These are phyloP conservation scores for Camponotus vicinus DNA, from an alignment of 1,140 invertebrate species.

Conservation along the genomic window DNA sequence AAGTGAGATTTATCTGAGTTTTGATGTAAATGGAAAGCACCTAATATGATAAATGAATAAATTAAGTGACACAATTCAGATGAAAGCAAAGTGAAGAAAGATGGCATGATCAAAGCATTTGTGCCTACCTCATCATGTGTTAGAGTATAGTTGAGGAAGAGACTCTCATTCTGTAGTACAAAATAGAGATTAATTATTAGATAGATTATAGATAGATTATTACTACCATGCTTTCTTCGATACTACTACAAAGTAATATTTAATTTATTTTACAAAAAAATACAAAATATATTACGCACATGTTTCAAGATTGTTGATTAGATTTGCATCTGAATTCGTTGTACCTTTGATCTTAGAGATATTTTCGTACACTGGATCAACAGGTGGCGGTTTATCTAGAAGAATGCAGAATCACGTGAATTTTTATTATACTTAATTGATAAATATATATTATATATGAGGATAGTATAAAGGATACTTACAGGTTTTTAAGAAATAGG, in stretches of 20 bases:
- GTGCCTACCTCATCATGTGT: constrained; percentile 78
- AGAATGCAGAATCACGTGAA: constrained; percentile 20
- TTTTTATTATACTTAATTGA: constrained; percentile 26
- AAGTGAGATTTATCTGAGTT: no score
- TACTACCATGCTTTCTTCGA: constrained; percentile 54
- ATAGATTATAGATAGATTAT: constrained; percentile 15
- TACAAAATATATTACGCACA: constrained; percentile 76
- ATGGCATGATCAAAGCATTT: constrained; percentile 50
- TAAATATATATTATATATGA: constrained; percentile 7
- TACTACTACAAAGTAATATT: constrained; percentile 31
- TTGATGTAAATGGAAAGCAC: no score
- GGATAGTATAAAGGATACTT: constrained; percentile 67
- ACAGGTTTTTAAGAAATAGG: constrained; percentile 82
- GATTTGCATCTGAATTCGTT: constrained; percentile 74
- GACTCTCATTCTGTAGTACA: constrained; percentile 78
- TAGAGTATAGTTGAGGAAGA: constrained; percentile 73
- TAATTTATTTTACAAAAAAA: background rate
- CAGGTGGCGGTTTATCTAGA: constrained; percentile 81
- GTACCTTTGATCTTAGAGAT: constrained; percentile 72
- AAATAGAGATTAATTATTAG: constrained; percentile 70
- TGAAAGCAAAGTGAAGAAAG: constrained; percentile 16
- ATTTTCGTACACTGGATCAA: constrained; percentile 76
- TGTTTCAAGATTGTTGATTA: constrained; percentile 78
- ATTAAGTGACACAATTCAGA: background rate
- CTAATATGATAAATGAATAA: background rate